phyloP scores from a whole-genome alignment of 2,888 invertebrate genomes.

The Drosophila antonietae region DNA sequence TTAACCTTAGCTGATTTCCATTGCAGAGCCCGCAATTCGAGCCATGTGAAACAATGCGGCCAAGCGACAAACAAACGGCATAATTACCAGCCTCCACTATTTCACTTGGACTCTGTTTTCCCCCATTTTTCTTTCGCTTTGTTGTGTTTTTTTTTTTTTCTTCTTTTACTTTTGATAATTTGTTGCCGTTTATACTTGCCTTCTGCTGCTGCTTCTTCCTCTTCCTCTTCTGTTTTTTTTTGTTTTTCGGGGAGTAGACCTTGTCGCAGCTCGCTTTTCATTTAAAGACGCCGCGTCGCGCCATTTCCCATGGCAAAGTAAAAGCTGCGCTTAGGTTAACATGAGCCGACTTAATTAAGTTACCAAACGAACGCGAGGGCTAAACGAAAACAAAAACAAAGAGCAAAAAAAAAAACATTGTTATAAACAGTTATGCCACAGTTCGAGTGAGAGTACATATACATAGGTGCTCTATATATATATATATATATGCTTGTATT shows the following conservation, averaged over 20 bases:
- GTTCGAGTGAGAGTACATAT: slow-evolving; percentile 11
- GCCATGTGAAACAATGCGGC: slow-evolving; percentile 40
- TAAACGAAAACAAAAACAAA: not conserved
- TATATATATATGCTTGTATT: not conserved
- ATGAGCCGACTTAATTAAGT: slow-evolving; percentile 58
- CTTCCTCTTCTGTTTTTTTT: slow-evolving; percentile 18
- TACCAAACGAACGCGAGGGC: slow-evolving; percentile 21
- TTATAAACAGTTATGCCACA: slow-evolving; percentile 32
- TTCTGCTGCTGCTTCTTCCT: not conserved
- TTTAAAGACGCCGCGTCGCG: slow-evolving; percentile 54
- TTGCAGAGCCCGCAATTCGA: slow-evolving; percentile 21
- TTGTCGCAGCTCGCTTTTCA: slow-evolving; percentile 53
- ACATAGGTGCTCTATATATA: not conserved
- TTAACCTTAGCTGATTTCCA: slow-evolving; percentile 2
- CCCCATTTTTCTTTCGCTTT: slow-evolving; percentile 16
- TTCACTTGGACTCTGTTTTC: slow-evolving; percentile 21
- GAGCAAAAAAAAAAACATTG: slow-evolving; percentile 20
- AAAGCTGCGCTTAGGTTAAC: slow-evolving; percentile 59
- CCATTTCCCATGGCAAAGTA: slow-evolving; percentile 65
- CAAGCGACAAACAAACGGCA: slow-evolving; percentile 34
- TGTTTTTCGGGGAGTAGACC: slow-evolving; percentile 18
- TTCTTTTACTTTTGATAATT: slow-evolving; percentile 56
- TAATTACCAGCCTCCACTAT: slow-evolving; percentile 55
- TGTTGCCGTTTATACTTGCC: slow-evolving; percentile 51
- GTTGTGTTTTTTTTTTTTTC: not conserved